A percentile compares a stretch with the other conserved stretches of the same genome.
Conservation (phyloP, 2,113 vertebrate genomes). For the Zosterops pallidus region DNA sequence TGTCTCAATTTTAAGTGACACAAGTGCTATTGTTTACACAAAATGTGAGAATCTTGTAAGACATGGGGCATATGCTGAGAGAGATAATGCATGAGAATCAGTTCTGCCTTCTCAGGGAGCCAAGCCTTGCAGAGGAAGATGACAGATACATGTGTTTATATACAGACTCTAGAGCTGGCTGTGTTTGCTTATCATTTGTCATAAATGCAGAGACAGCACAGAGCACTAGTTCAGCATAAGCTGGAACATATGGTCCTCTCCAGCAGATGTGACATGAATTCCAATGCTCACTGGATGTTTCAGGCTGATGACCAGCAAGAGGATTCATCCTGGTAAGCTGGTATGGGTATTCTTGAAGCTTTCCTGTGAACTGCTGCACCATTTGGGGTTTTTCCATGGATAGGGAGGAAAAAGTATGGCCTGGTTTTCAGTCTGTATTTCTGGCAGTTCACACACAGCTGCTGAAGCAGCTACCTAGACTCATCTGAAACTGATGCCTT, state of each 20-base stretch:
- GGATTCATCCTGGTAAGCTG: neutral
- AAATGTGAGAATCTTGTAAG: slow-evolving; percentile 6
- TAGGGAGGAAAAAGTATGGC: neutral
- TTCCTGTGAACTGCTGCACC: neutral
- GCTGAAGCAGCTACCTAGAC: neutral
- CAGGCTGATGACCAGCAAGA: neutral
- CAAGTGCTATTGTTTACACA: slow-evolving; percentile 20
- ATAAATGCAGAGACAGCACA: neutral
- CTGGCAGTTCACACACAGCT: neutral
- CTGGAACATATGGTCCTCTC: neutral
- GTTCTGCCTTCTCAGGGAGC: neutral
- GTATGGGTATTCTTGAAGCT: neutral
- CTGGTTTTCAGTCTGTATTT: neutral
- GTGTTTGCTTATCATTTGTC: slow-evolving; percentile 13
- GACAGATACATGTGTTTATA: slow-evolving; percentile 25
- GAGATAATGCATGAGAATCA: neutral
- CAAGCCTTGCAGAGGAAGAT: neutral
- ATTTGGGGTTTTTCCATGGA: neutral
- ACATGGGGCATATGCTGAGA: slow-evolving; percentile 15
- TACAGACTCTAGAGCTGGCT: neutral
- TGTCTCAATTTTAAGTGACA: neutral
- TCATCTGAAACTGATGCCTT: neutral
- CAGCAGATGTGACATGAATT: neutral
- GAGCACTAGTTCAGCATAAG: neutral
- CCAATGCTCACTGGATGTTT: neutral